Evolutionary conservation across 2,888 invertebrate genomes (phyloP).

Genomic region (Nysson spinosus): DNA sequence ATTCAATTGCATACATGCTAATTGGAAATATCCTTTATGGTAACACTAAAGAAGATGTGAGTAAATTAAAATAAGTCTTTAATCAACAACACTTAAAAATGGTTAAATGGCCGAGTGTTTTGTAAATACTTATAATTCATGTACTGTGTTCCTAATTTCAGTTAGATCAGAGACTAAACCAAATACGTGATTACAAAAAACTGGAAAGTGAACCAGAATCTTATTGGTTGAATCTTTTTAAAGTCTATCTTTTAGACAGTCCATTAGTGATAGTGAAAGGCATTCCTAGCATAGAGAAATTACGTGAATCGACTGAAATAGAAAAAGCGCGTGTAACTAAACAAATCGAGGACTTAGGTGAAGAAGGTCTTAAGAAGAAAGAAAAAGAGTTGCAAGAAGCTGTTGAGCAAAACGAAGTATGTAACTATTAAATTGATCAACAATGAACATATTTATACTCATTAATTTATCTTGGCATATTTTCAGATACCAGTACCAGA

Average conservation of each 20-base stretch:
- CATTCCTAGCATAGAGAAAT: constrained; percentile 82
- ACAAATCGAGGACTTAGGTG: constrained; percentile 83
- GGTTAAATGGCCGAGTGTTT: too few relatives aligned
- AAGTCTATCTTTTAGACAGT: constrained; percentile 83
- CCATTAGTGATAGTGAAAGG: constrained; percentile 82
- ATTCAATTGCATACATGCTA: constrained; percentile 85
- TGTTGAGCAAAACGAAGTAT: constrained; percentile 86
- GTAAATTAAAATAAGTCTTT: constrained; percentile 62
- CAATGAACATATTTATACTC: not conserved
- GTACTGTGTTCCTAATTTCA: constrained; percentile 9
- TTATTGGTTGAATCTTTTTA: constrained; percentile 86
- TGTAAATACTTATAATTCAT: too few relatives aligned
- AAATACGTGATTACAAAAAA: constrained; percentile 81
- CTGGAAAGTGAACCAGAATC: constrained; percentile 81
- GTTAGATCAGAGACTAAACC: constrained; percentile 85
- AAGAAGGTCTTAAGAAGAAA: constrained; percentile 83
- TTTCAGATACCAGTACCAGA: constrained; percentile 83
- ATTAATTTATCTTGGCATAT: constrained; percentile 3
- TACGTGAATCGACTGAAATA: constrained; percentile 83
- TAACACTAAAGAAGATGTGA: constrained; percentile 84
- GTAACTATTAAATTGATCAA: not conserved
- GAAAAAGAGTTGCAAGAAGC: constrained; percentile 83
- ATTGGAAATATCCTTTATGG: constrained; percentile 93
- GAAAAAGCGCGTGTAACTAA: constrained; percentile 85
- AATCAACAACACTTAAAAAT: not conserved